Base-by-base conservation (phyloP, 2,797 vertebrate genomes). In the Sciaenops ocellatus region DNA sequence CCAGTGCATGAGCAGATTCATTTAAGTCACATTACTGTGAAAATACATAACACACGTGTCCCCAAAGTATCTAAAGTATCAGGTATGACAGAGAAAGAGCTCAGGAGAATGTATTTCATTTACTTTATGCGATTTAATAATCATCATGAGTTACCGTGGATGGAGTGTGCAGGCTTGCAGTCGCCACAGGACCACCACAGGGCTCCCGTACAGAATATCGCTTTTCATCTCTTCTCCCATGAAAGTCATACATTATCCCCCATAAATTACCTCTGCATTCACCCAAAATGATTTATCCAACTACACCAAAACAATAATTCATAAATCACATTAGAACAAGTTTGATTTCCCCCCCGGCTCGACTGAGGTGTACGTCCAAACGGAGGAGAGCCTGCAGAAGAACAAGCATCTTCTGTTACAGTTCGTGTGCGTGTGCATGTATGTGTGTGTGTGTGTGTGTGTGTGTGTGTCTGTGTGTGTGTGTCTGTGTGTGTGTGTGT, bases 71-170 rank as follows among this genome's bases (percentile, higher is more conserved):
- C 66, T 22, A 7, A 85, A 89, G 59, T 80, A 76, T 89, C 73
- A 54, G 42, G 16, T 63, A 57, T 68, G 72, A 73, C 68, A 77
- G 67, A 20, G 60, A 79, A 75, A n/a, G 47, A 82, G 59, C 72
- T 34, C 56, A 60, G 62, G 69, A 75, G 52, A 44, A 51, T 59
- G 67, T 57, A 13, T 84, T 86, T 80, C 38, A 75, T 80, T 76
- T 56, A 67, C 62, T 78, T 71, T 77, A 73, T 70, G 51, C 75
- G 72, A 83, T 89, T 77, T 86, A 85, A 78, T 86, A 82, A 87
- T 80, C 57, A 51, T 74, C 47, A 74, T 85, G 68, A 87, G 65
- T 68, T 78, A 75, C 50, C 57, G 79, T 55, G 51, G 69, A 83
- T 26, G 16, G 24, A 41, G 54, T 15, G 10, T 42, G 18, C 54